These are phyloP conservation scores for Kuschelorhynchus macadamiae DNA, from an alignment of 2,888 invertebrate genomes.

Conservation along the genomic window DNA sequence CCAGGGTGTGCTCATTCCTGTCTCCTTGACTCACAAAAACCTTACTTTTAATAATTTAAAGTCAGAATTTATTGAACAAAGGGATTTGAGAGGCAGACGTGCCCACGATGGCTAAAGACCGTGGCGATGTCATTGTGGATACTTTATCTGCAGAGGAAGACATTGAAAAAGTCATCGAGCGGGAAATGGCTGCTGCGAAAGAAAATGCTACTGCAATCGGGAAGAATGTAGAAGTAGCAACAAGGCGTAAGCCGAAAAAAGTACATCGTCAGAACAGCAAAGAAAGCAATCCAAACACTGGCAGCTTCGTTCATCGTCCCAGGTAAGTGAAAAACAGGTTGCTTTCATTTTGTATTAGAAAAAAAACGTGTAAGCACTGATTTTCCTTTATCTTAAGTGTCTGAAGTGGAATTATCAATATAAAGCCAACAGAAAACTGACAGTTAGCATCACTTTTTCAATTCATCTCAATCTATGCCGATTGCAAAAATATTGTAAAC, in stretches of 20 bases:
- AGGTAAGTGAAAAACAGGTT: slow-evolving; percentile 28
- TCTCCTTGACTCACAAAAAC: not conserved
- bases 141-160: slow-evolving; percentile 55
- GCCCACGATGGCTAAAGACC: slow-evolving; percentile 58
- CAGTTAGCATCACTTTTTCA: too few relatives aligned
- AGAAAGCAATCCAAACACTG: slow-evolving; percentile 57
- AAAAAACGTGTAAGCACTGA: too few relatives aligned
- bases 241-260: slow-evolving; percentile 58
- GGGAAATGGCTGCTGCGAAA: slow-evolving; percentile 54
- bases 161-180: slow-evolving; percentile 59
- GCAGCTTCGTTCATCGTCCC: slow-evolving; percentile 38
- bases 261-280: slow-evolving; percentile 66
- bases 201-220: slow-evolving; percentile 51
- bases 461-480: too few relatives aligned
- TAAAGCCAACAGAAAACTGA: too few relatives aligned
- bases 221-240: slow-evolving; percentile 48
- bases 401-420: too few relatives aligned
- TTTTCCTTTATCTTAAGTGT: too few relatives aligned
- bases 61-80: slow-evolving; percentile 6
- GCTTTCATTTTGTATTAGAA: not conserved
- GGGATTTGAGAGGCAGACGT: not conserved
- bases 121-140: slow-evolving; percentile 55
- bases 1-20: not conserved
- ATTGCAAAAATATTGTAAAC: too few relatives aligned
- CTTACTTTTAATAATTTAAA: not conserved